A percentile compares a stretch with the other conserved stretches of the same genome.
Evolutionary conservation across 2,113 vertebrate species (phyloP).

Genomic region (Laticauda laticaudata): DNA sequence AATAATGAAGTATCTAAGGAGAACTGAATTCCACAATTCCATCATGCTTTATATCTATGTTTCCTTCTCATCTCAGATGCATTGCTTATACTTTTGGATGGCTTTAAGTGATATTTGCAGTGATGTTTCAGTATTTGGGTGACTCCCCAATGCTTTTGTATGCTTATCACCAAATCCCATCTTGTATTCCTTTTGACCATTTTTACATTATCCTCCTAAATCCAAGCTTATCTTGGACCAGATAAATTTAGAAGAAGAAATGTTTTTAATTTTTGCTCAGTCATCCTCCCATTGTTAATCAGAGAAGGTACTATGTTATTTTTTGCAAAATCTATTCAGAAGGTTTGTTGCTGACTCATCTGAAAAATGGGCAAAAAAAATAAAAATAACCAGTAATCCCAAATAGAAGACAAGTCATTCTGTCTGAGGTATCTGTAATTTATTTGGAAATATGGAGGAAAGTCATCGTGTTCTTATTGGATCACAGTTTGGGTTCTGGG

Average conservation of each 20-base stretch:
- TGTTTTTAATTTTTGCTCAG: neutral
- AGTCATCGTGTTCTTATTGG: neutral
- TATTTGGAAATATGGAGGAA: neutral
- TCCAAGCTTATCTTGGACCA: neutral
- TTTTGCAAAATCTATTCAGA: neutral
- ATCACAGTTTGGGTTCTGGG: neutral
- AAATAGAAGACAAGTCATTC: constrained; percentile 5
- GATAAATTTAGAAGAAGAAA: neutral
- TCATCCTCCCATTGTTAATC: neutral
- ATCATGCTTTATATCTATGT: neutral
- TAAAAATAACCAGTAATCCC: neutral
- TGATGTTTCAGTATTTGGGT: neutral
- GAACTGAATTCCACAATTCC: neutral
- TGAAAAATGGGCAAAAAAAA: neutral
- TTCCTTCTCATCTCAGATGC: neutral
- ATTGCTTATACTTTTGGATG: neutral
- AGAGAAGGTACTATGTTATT: neutral
- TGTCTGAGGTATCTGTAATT: neutral
- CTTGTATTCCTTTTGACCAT: neutral
- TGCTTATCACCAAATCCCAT: neutral
- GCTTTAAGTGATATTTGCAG: neutral
- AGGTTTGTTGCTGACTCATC: neutral
- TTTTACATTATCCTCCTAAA: neutral
- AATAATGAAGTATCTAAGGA: neutral
- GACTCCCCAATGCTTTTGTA: neutral